phyloP scores from a whole-genome alignment of 2,797 vertebrate species.

The Ptychadena robeensis region DNA sequence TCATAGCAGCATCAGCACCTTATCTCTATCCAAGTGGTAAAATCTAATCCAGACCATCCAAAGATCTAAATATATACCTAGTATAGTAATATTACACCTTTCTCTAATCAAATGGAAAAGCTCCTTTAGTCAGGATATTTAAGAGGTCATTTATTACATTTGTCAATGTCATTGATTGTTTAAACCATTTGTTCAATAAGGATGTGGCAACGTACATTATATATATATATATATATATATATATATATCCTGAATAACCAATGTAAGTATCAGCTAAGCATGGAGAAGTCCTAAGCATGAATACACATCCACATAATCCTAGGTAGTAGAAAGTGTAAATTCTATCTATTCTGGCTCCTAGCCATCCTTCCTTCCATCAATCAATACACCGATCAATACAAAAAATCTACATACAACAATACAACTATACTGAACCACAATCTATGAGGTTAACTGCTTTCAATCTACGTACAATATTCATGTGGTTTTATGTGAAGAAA shows the following conservation, averaged over 20 bases:
- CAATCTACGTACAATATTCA: neutral
- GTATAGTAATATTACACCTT: no score
- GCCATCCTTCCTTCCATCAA: constrained; percentile 12
- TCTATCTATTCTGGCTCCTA: neutral
- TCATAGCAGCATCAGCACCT: neutral
- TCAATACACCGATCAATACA: constrained; percentile 17
- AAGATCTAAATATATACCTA: no score
- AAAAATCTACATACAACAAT: neutral
- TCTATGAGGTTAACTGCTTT: neutral
- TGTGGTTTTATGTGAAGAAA: neutral
- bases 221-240: no score
- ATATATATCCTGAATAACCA: no score
- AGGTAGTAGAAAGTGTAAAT: constrained; percentile 22
- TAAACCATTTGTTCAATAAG: neutral
- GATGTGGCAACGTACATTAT: neutral
- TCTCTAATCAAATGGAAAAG: neutral
- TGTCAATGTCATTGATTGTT: neutral
- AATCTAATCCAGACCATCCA: neutral
- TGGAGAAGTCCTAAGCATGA: neutral
- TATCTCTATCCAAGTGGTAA: neutral
- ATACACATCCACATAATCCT: neutral
- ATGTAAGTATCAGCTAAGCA: no score
- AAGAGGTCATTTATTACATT: neutral
- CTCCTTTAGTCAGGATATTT: neutral
- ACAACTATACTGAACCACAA: neutral